These are phyloP conservation scores for Drosophila lacicola DNA, from an alignment of 2,888 invertebrate genomes.

Conservation along the genomic window DNA sequence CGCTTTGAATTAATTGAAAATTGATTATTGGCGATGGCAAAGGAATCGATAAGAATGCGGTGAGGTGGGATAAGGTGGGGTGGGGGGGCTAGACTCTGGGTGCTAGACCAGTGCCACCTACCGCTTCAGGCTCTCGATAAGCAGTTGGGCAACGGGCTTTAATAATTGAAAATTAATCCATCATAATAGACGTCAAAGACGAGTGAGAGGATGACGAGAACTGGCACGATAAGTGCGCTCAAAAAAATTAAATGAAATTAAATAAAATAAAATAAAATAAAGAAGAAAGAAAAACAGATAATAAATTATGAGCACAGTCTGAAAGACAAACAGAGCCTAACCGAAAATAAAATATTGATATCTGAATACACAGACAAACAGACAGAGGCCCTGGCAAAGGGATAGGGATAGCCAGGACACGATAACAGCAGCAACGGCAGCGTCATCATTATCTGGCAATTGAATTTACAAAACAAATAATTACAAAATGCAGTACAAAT, in stretches of 20 bases:
- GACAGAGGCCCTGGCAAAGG: conserved; percentile 13
- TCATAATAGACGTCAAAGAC: conserved; percentile 83
- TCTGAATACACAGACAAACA: conserved; percentile 2
- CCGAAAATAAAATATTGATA: conserved; percentile 61
- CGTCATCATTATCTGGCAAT: conserved; percentile 83
- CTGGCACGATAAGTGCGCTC: conserved; percentile 31
- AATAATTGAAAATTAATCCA: conserved; percentile 84
- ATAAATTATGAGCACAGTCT: conserved; percentile 36
- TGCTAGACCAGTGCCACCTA: not conserved
- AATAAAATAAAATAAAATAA: too few relatives aligned
- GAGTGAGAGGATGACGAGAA: conserved; percentile 33
- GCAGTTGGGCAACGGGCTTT: conserved; percentile 30
- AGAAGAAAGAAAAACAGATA: conserved; percentile 23
- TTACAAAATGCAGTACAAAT: conserved; percentile 70
- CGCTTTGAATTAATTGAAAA: conserved; percentile 80
- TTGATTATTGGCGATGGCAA: conserved; percentile 77
- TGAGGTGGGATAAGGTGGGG: not conserved
- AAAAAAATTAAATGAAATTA: conserved; percentile 2
- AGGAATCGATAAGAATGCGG: conserved; percentile 47
- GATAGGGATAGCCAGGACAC: conserved; percentile 24
- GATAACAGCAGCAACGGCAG: conserved; percentile 27
- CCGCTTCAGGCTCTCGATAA: conserved; percentile 30
- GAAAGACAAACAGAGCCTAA: conserved; percentile 45
- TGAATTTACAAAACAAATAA: conserved; percentile 84
- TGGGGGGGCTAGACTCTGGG: too few relatives aligned